Evolutionary conservation across 1,140 invertebrate genomes (phyloP).

Genomic region (Drosophila bipectinata): DNA sequence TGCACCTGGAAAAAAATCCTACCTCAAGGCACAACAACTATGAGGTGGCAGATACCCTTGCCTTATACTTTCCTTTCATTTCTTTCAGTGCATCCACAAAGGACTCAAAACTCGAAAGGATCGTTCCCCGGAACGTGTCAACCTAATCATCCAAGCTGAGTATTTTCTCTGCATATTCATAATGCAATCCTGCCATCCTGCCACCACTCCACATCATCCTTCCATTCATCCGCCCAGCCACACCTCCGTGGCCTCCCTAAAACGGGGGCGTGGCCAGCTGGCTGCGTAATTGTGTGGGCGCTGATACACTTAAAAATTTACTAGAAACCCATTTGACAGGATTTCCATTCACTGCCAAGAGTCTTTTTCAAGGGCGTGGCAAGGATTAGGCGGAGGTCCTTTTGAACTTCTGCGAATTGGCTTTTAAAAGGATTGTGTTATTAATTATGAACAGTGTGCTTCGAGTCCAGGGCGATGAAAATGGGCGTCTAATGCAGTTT

Average conservation of each 20-base stretch:
- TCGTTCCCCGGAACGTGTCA: slow-evolving; percentile 61
- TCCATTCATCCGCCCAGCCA: not conserved
- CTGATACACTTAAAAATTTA: slow-evolving; percentile 56
- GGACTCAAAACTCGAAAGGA: not conserved
- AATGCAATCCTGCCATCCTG: slow-evolving; percentile 33
- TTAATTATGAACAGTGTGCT: not conserved
- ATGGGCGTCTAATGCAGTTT: not conserved
- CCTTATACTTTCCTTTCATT: not conserved
- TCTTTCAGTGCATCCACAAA: slow-evolving; percentile 9
- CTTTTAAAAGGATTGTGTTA: slow-evolving; percentile 2
- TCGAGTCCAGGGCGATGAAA: no score
- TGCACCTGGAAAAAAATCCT: not conserved
- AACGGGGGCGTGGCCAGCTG: slow-evolving; percentile 39
- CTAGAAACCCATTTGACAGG: slow-evolving; percentile 14
- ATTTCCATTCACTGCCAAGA: slow-evolving; percentile 2
- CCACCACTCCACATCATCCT: not conserved
- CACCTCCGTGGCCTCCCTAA: not conserved
- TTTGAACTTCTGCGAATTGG: slow-evolving; percentile 30
- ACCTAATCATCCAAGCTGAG: slow-evolving; percentile 61
- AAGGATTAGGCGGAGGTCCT: slow-evolving; percentile 17
- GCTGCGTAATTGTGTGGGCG: slow-evolving; percentile 72
- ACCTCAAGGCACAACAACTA: no score
- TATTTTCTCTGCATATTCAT: slow-evolving; percentile 50
- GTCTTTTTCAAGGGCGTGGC: not conserved
- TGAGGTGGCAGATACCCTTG: not conserved